A percentile compares a stretch with the other conserved stretches of the same genome.
These are phyloP conservation scores for Disparrhopalites patrizii DNA, from an alignment of 2,888 invertebrate genomes.

Conservation along the genomic window DNA sequence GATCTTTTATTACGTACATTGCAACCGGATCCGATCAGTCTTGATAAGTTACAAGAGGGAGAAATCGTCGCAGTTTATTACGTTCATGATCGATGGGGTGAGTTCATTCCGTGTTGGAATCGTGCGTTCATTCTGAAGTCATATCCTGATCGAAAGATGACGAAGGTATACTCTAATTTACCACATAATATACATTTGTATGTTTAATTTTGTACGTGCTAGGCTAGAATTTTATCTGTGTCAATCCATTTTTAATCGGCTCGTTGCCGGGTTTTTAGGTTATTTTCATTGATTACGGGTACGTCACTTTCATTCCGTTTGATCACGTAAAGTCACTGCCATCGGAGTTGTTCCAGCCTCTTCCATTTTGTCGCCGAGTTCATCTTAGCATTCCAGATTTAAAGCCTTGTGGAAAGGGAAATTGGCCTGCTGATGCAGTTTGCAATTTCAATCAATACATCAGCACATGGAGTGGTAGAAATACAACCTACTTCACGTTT, in stretches of 20 bases:
- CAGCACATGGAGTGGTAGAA: background rate
- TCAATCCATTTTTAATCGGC: background rate
- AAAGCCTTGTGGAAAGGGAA: background rate
- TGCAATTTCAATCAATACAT: conserved; percentile 11
- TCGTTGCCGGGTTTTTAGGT: conserved; percentile 3
- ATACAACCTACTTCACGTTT: conserved; percentile 15
- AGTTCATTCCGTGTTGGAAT: conserved; percentile 8
- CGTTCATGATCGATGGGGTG: background rate
- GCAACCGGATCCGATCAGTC: background rate
- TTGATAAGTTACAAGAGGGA: background rate
- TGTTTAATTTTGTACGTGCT: too few relatives aligned
- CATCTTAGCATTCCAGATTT: background rate
- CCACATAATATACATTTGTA: background rate
- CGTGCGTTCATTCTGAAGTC: conserved; percentile 10
- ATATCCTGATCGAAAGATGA: background rate
- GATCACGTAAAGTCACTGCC: background rate
- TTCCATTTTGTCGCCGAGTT: conserved; percentile 6
- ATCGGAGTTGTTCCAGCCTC: background rate
- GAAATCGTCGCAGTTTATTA: conserved; percentile 11
- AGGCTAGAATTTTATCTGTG: too few relatives aligned
- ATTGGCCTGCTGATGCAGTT: conserved; percentile 14
- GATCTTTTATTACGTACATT: background rate
- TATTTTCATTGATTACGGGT: conserved; percentile 23
- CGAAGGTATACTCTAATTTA: background rate
- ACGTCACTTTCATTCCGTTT: background rate